Evolutionary conservation across 2,888 invertebrate species (phyloP), one percentile per base, ranked within the genome.

Genomic region (Linnaemya vulpina): DNA sequence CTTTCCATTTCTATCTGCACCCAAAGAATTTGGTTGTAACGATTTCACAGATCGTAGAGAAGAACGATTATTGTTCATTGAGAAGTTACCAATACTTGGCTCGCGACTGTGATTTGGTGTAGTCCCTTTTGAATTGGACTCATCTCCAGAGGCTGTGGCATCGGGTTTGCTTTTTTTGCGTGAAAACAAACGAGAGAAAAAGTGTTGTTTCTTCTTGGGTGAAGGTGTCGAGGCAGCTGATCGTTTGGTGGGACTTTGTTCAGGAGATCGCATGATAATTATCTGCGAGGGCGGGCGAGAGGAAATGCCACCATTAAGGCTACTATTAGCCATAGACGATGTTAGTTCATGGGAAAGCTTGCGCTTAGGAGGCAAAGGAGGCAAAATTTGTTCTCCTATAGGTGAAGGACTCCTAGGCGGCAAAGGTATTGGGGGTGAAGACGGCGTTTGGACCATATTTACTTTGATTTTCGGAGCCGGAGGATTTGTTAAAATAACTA

Each of bases 331-430:
- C 3, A 63, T 70, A 13, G 62, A 17, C 25, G 55, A 35, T n/a
- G 15, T 25, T 13, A 76, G 25, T 38, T 88, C 87, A 53, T 82
- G 76, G 17, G 84, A 86, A 9, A 77, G 46, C 53, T 81, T 87
- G 8, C 97, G 94, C 90, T 97, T 97, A 0, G 97, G 97, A 0
- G 97, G 97, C 76, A 97, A 89, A 0, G 97, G 96, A 0, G 97
- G 97, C 38, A 96, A 93, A 86, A 94, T 93, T 82, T 95, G 95
- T 65, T 94, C 94, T 43, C 94, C 94, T 25, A 88, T 89, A 0
- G 90, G 89, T 3, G 91, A 91, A 0, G 90, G 89, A 1, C 89
- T 88, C 9, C 91, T 87, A 5, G 90, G 89, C 30, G 91, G 90
- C 65, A 90, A 76, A 0, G 90, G 90, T 67, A 90, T 65, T 0